Evolutionary conservation across 2,113 vertebrate genomes (phyloP).

Genomic region (Anguilla japonica): DNA sequence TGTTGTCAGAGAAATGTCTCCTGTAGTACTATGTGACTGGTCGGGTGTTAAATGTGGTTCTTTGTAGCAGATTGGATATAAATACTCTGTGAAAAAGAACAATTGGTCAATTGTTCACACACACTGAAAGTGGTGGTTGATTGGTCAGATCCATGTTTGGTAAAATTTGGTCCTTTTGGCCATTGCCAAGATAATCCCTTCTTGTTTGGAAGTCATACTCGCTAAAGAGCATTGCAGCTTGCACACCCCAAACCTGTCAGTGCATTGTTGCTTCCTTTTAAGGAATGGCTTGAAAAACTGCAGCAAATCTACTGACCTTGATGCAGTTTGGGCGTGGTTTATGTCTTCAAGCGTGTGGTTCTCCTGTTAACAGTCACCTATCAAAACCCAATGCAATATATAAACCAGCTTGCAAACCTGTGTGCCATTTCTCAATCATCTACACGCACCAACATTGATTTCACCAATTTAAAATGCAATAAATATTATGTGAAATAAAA

Average conservation of each 20-base stretch:
- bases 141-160: background rate
- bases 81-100: too few relatives aligned
- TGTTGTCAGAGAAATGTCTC: too few relatives aligned
- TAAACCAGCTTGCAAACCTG: background rate
- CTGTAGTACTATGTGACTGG: too few relatives aligned
- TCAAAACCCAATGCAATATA: background rate
- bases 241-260: background rate
- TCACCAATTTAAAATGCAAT: background rate
- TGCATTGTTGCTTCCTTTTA: background rate
- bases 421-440: background rate
- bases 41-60: too few relatives aligned
- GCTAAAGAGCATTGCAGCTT: background rate
- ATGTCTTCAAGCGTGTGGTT: background rate
- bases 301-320: background rate
- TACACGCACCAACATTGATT: background rate
- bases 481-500: background rate
- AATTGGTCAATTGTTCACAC: too few relatives aligned
- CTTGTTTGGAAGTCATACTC: background rate
- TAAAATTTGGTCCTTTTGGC: background rate
- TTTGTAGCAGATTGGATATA: too few relatives aligned
- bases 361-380: background rate
- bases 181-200: background rate
- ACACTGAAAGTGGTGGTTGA: background rate
- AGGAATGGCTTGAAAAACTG: background rate
- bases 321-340: background rate